phyloP scores from a whole-genome alignment of 2,113 vertebrate genomes.

The Indri indri region DNA sequence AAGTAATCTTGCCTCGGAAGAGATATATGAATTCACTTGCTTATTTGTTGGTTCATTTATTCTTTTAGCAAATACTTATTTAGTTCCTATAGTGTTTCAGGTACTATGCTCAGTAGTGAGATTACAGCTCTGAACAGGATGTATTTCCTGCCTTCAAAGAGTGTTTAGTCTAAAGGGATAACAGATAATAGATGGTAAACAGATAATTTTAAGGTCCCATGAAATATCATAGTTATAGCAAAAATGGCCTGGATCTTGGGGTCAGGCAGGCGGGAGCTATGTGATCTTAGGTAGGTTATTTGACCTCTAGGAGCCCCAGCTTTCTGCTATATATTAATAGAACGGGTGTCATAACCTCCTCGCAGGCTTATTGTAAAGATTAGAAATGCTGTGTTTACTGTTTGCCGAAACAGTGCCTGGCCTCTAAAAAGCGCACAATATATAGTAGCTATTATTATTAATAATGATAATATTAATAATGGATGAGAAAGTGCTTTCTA shows the following conservation, averaged over 20 bases:
- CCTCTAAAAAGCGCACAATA: constrained; percentile 49
- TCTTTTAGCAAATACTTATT: not conserved
- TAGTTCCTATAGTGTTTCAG: not conserved
- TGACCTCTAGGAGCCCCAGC: not conserved
- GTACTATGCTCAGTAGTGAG: not conserved
- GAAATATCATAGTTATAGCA: not conserved
- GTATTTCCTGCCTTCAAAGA: not conserved
- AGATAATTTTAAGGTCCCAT: not conserved
- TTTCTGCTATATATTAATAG: not conserved
- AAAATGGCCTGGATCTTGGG: not conserved
- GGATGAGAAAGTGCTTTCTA: constrained; percentile 63
- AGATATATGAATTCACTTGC: not conserved
- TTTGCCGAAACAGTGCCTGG: constrained; percentile 8
- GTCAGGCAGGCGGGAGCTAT: not conserved
- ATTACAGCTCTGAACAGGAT: not conserved
- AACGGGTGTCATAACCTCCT: not conserved
- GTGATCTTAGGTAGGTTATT: accelerated
- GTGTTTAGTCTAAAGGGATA: not conserved
- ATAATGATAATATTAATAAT: constrained; percentile 74
- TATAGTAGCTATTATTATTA: constrained; percentile 74
- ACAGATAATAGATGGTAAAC: not conserved
- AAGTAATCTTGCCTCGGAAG: not conserved
- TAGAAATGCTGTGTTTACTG: constrained; percentile 27
- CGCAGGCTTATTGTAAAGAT: not conserved
- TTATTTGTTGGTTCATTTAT: not conserved